Percentiles rank a stretch among this genome's conserved stretches.
Evolutionary conservation across 1,140 invertebrate species (phyloP).

Genomic region (Steinernema khuongi): DNA sequence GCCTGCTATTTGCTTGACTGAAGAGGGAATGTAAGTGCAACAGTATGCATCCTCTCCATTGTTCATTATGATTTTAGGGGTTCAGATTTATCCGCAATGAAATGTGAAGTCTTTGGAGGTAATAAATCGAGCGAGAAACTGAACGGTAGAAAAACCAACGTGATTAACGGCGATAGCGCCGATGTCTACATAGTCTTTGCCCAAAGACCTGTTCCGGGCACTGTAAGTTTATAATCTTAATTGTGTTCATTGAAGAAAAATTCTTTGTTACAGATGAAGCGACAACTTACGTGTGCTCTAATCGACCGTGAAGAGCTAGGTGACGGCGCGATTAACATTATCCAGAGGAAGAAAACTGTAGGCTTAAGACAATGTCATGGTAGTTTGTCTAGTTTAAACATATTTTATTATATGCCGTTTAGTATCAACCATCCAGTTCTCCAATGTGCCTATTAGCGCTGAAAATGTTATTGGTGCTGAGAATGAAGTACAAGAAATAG

Average conservation of each 20-base stretch:
- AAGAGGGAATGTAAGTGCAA: constrained; percentile 24
- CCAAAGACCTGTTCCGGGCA: constrained; percentile 17
- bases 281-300: not conserved
- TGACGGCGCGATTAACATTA: constrained; percentile 23
- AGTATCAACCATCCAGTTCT: constrained; percentile 45
- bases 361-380: constrained; percentile 38
- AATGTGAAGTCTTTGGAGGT: constrained; percentile 15
- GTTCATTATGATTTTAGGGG: not conserved
- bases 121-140: constrained; percentile 13
- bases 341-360: constrained; percentile 35
- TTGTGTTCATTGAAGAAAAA: not conserved
- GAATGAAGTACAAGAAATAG: constrained; percentile 25
- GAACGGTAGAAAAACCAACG: constrained; percentile 39
- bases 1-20: constrained; percentile 41
- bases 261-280: not conserved
- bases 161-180: constrained; percentile 43
- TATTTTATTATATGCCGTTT: constrained; percentile 21
- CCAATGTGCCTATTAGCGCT: constrained; percentile 33
- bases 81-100: not conserved
- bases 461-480: constrained; percentile 27
- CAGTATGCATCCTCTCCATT: not conserved
- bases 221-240: not conserved
- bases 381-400: constrained; percentile 23
- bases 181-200: constrained; percentile 51
- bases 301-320: constrained; percentile 24